Conservation (phyloP, 1,140 invertebrate genomes). For the Parasteatoda tepidariorum region DNA sequence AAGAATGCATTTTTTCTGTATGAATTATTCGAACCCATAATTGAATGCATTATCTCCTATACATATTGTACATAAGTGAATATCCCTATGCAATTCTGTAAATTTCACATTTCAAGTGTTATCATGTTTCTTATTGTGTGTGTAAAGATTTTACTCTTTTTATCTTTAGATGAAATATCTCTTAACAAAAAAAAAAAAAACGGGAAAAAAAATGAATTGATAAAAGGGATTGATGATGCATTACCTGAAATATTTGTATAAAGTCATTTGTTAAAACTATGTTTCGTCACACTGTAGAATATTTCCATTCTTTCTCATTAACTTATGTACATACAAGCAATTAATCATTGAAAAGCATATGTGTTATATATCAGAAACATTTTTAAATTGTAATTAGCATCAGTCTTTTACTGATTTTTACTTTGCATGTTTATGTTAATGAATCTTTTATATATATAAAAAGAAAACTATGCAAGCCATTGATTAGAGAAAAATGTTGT, state of each 20-base stretch:
- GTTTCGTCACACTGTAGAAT: conserved; percentile 9
- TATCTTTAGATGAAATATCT: background rate
- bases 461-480: background rate
- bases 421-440: background rate
- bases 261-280: conserved; percentile 3
- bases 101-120: background rate
- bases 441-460: background rate
- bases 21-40: no score
- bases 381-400: conserved; percentile 27
- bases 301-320: background rate
- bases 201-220: background rate
- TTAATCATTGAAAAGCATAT: no score
- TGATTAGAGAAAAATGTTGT: background rate
- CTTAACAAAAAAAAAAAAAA: background rate
- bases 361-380: conserved; percentile 4
- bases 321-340: background rate
- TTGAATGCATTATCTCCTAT: background rate
- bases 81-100: background rate
- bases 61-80: background rate
- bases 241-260: background rate
- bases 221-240: no score
- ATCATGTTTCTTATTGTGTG: background rate
- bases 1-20: background rate
- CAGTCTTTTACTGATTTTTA: background rate
- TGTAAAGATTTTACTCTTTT: conserved; percentile 17